Conservation (phyloP, 2,888 invertebrate species). For the Dorcus parallelipipedus region DNA sequence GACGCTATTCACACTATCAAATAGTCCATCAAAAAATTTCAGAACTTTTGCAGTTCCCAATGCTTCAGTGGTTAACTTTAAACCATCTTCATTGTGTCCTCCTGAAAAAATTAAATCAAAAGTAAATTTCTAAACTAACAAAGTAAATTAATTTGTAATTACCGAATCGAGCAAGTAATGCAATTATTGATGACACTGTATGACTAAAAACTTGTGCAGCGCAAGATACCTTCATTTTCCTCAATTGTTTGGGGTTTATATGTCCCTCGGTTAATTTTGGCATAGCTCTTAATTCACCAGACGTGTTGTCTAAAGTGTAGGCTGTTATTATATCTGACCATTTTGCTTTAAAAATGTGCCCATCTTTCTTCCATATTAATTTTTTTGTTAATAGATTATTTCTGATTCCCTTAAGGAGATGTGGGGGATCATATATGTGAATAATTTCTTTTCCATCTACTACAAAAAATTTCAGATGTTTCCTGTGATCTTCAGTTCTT, state of each 20-base stretch:
- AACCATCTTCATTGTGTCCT: too few relatives aligned
- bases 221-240: background rate
- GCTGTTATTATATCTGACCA: background rate
- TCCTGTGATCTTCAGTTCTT: too few relatives aligned
- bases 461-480: background rate
- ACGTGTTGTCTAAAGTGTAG: background rate
- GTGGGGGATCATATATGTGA: slow-evolving; percentile 6
- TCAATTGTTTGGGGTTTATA: background rate
- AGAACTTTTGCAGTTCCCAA: too few relatives aligned
- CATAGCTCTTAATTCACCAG: background rate
- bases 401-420: slow-evolving; percentile 5
- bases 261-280: background rate
- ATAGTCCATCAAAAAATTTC: too few relatives aligned
- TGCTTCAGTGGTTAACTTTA: too few relatives aligned
- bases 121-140: too few relatives aligned
- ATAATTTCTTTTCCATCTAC: slow-evolving; percentile 1
- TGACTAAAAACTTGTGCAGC: background rate
- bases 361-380: background rate
- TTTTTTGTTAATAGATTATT: background rate
- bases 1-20: too few relatives aligned
- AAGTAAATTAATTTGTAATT: too few relatives aligned
- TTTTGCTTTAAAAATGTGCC: background rate
- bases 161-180: background rate
- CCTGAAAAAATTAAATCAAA: too few relatives aligned
- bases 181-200: background rate